Base-by-base conservation (phyloP, 2,113 vertebrate genomes). In the Apteryx mantelli region DNA sequence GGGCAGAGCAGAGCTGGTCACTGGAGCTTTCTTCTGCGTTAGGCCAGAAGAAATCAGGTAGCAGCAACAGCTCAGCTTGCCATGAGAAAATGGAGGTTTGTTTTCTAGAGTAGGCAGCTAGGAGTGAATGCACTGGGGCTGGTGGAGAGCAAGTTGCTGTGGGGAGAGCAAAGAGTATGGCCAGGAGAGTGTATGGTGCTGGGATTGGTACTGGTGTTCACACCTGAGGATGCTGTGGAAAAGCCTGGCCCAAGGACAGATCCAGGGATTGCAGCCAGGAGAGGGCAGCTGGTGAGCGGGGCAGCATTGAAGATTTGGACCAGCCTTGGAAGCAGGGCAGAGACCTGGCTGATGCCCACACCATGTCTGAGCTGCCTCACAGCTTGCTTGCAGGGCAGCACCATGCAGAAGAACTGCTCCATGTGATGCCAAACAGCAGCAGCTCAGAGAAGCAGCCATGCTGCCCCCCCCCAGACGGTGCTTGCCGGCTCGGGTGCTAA, bases 101-200 rank as follows among this genome's bases (percentile, higher is more conserved):
- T 69, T 73, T 91, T 74, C 50, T 22, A 50, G 71, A 7, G 19
- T 24, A 73, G 69, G 84, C 1, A 2, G 83, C 50, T 30, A 58
- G 32, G 17, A 40, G 18, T 56, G 46, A n/a, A 17, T 1, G 2
- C 2, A 1, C 20, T 1, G 2, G 18, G 32, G 81, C 65, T 58
- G 40, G 22, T 2, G 8, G 55, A 77, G 76, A 48, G 38, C 22
- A 12, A 30, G 56, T 55, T 25, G 61, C 7, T n/a, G 44, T 24
- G 34, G n/a, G 44, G 53, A 90, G 58, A 50, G 55, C 0, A 5
- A 83, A 74, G 82, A 74, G 68, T 2, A 1, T 66, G 83, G 83
- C 55, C 14, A 28, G 52, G 71, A 55, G 36, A 5, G 19, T 26
- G 26, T 9, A 21, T 1, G 3, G 66, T 22, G 66, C 63, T 0